phyloP scores from a whole-genome alignment of 2,888 invertebrate genomes.

The Caenorhabditis wallacei region DNA sequence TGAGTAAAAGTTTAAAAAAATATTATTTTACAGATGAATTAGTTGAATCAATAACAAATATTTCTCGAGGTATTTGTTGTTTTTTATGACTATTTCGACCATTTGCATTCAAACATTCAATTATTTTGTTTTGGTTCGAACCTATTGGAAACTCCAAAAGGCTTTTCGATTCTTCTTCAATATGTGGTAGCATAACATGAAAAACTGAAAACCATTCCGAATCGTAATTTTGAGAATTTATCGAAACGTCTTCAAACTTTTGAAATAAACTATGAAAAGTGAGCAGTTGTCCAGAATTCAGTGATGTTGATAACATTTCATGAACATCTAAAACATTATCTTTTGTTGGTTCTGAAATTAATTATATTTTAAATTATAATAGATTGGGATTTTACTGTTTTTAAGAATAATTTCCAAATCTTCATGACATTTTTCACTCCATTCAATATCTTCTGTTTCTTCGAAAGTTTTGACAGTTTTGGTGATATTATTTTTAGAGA shows the following conservation, averaged over 20 bases:
- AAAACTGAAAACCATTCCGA: constrained; percentile 38
- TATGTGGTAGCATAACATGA: constrained; percentile 15
- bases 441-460: constrained; percentile 8
- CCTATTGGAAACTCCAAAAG: constrained; percentile 37
- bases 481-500: constrained; percentile 3
- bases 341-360: constrained; percentile 38
- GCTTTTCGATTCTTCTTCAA: constrained; percentile 27
- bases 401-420: constrained; percentile 14
- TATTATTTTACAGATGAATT: constrained; percentile 16
- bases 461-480: constrained; percentile 13
- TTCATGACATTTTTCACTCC: background rate
- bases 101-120: background rate
- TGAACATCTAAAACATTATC: background rate
- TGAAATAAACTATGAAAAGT: constrained; percentile 21
- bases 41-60: constrained; percentile 33
- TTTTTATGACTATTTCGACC: background rate
- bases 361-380: no score
- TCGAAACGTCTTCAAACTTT: constrained; percentile 30
- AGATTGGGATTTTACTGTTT: background rate
- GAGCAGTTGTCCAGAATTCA: constrained; percentile 35
- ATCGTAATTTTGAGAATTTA: constrained; percentile 18
- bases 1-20: background rate
- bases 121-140: background rate
- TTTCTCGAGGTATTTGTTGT: constrained; percentile 14
- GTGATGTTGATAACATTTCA: background rate